Base-by-base conservation (phyloP, 2,113 vertebrate genomes). In the Cyanoramphus novaezelandiae region DNA sequence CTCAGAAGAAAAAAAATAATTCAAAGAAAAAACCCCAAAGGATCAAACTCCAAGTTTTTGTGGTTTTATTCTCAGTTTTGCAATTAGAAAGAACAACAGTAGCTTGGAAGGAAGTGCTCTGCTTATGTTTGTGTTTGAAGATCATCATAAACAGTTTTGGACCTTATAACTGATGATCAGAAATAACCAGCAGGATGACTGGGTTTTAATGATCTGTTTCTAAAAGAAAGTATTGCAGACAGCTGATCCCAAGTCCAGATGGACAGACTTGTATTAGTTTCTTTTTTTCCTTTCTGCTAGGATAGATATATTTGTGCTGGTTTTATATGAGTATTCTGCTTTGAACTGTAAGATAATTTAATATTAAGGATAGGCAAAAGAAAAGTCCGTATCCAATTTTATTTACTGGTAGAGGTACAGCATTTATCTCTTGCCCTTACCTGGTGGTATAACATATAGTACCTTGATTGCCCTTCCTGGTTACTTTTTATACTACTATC, bases 371-470 rank as follows among this genome's bases (percentile, higher is more conserved):
- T 21, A 44, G 20, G 24, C 23, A 23, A 78, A 88, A 81, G 21
- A 44, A 28, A 78, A 70, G 7, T 15, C 49, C 25, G 5, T 41
- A 35, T 82, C 5, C 6, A 27, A 10, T 55, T 65, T 33, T 41
- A 9, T 60, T 70, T 80, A 33, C 39, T 47, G 28, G 15, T 35
- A 67, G 78, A 57, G 49, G 35, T 60, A 13, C 0, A 71, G 8
- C 8, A 21, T 65, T 49, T 41, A 21, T 46, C 13, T 62, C 71
- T 35, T 62, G 17, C 4, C 24, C 24, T 79, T 70, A 24, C 10
- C 24, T 0, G 0, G 8, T 50, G 46, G 11, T 46, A 29, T 33
- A 53, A 28, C 15, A 39, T 21, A n/a, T 4, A 24, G 43, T 21
- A 25, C 39, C n/a, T 53, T 25, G 49, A 4, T 11, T 70, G 12